Evolutionary conservation across 1,140 invertebrate species (phyloP), one percentile per base, ranked within the genome.

Genomic region (Potamilus streckersoni): DNA sequence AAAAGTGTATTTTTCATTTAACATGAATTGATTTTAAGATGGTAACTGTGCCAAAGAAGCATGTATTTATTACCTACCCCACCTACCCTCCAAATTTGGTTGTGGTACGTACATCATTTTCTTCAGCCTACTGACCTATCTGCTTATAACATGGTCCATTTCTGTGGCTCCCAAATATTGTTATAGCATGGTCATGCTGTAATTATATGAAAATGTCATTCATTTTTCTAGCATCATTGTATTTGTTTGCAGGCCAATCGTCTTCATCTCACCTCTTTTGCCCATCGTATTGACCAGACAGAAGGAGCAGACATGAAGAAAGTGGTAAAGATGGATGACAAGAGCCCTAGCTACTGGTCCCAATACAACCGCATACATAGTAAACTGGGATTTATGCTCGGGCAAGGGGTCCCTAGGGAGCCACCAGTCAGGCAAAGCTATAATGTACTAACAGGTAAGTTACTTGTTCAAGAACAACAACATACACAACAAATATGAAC

Each of bases 371-470:
- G 82, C 55, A 80, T 83, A 56, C 83, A 86, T 66, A 82, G 74
- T 71, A 85, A 84, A 75, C 77, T 86, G 57, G 85, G 85, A 1
- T 59, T 27, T 16, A 64, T 86, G 62, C 71, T 79, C 19, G 83
- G 83, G 17, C 81, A 82, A 20, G 85, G 83, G 13, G 79, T 80
- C 12, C 71, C 73, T 2, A 69, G 80, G 57, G 79, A 80, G 27
- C 78, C 79, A 49, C 81, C 82, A 15, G 77, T 83, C 38, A 76
- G 82, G 59, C 74, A 81, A 66, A 80, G 84, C 62, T 86, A 83
- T 67, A 80, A 86, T 78, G 68, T 85, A 27, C 74, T 86, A 38
- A 86, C 83, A 80, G 85, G 85, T 86, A 78, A 66, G 68, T 38
- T 60, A 57, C 23, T 62, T n/a, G 60, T n/a, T 13, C 23, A 8